Evolutionary conservation across 1,140 invertebrate genomes (phyloP).

Genomic region (Cecropterus lyciades): DNA sequence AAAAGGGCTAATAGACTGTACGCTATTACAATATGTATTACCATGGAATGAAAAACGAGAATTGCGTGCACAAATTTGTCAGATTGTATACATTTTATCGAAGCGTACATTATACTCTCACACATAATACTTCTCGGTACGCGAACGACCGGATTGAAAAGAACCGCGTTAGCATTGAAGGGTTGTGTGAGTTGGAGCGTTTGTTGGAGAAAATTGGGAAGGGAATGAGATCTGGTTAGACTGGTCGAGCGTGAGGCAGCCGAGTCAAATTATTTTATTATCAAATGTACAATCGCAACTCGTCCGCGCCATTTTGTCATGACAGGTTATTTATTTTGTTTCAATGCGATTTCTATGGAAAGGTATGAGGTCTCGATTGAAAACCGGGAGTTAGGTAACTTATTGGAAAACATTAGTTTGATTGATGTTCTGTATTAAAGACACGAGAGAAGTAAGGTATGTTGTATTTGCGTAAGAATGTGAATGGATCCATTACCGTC

Average conservation of each 20-base stretch:
- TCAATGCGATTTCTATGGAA: constrained; percentile 34
- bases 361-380: constrained; percentile 26
- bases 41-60: constrained; percentile 24
- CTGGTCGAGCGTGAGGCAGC: constrained; percentile 19
- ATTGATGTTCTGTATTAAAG: constrained; percentile 20
- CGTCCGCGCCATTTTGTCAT: constrained; percentile 51
- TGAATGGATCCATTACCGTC: neutral
- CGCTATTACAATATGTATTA: constrained; percentile 20
- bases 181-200: constrained; percentile 10
- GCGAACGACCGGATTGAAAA: constrained; percentile 22
- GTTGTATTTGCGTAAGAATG: constrained; percentile 2
- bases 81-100: constrained; percentile 35
- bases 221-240: constrained; percentile 15
- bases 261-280: constrained; percentile 61
- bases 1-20: constrained; percentile 26
- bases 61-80: constrained; percentile 33
- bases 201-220: constrained; percentile 25
- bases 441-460: constrained; percentile 6
- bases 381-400: constrained; percentile 29
- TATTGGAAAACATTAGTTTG: constrained; percentile 29
- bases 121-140: constrained; percentile 28
- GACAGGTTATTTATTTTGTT: constrained; percentile 65
- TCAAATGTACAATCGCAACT: constrained; percentile 56
- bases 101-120: constrained; percentile 32
- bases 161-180: constrained; percentile 30